Evolutionary conservation across 2,113 vertebrate species (phyloP), one percentile per base, ranked within the genome.

Genomic region (Dryoscopus gambensis): DNA sequence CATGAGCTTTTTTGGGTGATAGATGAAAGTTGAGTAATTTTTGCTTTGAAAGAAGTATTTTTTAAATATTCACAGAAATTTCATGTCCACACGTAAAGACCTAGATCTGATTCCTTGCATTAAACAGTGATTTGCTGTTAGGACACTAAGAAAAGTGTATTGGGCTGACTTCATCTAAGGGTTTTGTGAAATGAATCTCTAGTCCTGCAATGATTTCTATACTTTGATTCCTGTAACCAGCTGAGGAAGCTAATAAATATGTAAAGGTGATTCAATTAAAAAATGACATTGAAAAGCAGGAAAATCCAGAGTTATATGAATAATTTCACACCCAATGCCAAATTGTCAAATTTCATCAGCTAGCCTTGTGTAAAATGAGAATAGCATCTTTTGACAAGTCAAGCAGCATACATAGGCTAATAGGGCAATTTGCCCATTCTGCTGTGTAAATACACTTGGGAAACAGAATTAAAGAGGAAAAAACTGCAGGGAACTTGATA

Each of bases 231-330:
- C 4, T 50, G 17, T 25, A 89, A 63, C 27, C n/a, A 75, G 33
- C 19, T 84, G 56, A 87, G 47, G 27, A 84, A 71, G 15, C 20
- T 68, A 84, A 95, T 92, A 87, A 89, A 94, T 87, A 91, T 64
- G 56, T 78, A 91, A 94, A 89, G 69, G 31, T 63, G 44, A 56
- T 81, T 67, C 70, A 71, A 92, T 95, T 86, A 84, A 93, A 93
- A 92, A 92, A 89, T 82, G 89, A 31, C 84, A 87, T 49, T 70
- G 56, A 89, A 79, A 87, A 84, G 22, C 47, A 78, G 39, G 23
- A 87, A 81, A 89, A 91, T 52, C 27, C 53, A 59, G 21, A 67
- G 15, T 63, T 78, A 71, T 23, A 84, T 75, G 35, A 90, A 84
- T 95, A 92, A 95, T 95, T 95, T 90, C 76, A 81, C 59, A 92